Conservation (phyloP, 2,888 invertebrate genomes). For the Drosophila prostipennis region DNA sequence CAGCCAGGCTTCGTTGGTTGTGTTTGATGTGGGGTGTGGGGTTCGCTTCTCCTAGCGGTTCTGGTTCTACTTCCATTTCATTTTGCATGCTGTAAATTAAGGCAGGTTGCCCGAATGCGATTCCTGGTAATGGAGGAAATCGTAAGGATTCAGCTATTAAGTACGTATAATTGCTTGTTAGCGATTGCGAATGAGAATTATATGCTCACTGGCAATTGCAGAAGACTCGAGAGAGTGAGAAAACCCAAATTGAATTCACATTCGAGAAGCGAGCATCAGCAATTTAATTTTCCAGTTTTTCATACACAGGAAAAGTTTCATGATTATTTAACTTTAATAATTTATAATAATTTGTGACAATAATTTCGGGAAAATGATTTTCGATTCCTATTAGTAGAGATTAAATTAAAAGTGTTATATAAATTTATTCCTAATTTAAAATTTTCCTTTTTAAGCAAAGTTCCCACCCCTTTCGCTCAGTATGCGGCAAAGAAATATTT, state of each 20-base stretch:
- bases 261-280: neutral
- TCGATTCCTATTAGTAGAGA: too few relatives aligned
- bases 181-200: conserved; percentile 34
- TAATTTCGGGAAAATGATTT: too few relatives aligned
- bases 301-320: neutral
- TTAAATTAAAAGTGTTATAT: too few relatives aligned
- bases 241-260: conserved; percentile 30
- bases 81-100: conserved; percentile 78
- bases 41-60: conserved; percentile 32
- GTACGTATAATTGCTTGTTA: conserved; percentile 64
- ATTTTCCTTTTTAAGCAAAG: too few relatives aligned
- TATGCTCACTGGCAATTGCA: conserved; percentile 21
- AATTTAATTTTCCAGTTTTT: neutral
- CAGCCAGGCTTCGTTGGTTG: conserved; percentile 31
- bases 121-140: conserved; percentile 64
- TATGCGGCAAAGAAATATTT: conserved; percentile 4
- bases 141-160: conserved; percentile 64
- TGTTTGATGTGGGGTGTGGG: conserved; percentile 22
- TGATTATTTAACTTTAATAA: too few relatives aligned
- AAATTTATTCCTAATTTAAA: too few relatives aligned
- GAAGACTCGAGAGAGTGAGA: conserved; percentile 16
- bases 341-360: too few relatives aligned
- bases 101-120: conserved; percentile 62
- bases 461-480: neutral
- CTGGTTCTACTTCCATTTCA: conserved; percentile 62